Conservation (phyloP, 2,888 invertebrate species). For the Hypercompe scribonia region DNA sequence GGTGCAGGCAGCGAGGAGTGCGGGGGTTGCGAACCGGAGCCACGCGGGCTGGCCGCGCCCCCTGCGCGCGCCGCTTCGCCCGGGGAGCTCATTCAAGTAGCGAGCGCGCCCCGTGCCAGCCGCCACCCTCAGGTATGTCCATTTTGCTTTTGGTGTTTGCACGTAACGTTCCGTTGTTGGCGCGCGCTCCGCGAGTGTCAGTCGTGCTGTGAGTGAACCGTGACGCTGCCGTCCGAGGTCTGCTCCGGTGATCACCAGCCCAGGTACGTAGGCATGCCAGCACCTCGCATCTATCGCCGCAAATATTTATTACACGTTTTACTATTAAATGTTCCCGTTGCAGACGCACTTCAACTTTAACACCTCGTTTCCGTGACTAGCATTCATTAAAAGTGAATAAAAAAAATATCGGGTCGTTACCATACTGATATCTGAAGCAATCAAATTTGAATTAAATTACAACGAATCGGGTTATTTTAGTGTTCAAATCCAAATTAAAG, state of each 20-base stretch:
- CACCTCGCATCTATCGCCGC: slow-evolving; percentile 59
- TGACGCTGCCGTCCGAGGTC: slow-evolving; percentile 57
- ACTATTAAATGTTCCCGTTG: slow-evolving; percentile 45
- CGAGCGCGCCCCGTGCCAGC: slow-evolving; percentile 84
- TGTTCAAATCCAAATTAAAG: slow-evolving; percentile 2
- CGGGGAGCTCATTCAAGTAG: slow-evolving; percentile 84
- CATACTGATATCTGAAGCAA: slow-evolving; percentile 8
- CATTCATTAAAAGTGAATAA: slow-evolving; percentile 47
- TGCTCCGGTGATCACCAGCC: slow-evolving; percentile 29
- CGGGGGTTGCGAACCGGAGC: slow-evolving; percentile 76
- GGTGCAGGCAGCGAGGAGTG: slow-evolving; percentile 65
- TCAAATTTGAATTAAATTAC: slow-evolving; percentile 8
- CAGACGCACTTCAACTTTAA: slow-evolving; percentile 50
- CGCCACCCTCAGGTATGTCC: slow-evolving; percentile 86
- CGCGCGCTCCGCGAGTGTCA: slow-evolving; percentile 81
- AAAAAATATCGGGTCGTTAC: slow-evolving; percentile 21
- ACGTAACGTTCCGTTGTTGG: slow-evolving; percentile 74
- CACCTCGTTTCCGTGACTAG: slow-evolving; percentile 49
- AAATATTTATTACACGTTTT: slow-evolving; percentile 47
- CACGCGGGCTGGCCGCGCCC: slow-evolving; percentile 88
- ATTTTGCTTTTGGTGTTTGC: slow-evolving; percentile 85
- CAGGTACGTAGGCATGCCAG: slow-evolving; percentile 77
- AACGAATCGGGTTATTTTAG: neutral
- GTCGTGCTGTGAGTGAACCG: slow-evolving; percentile 78
- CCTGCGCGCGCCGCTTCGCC: slow-evolving; percentile 87